Evolutionary conservation across 92 coral and sea anemone genomes (phyloP), one percentile per base, ranked within the genome.

Genomic region (Desmophyllum pertusum): DNA sequence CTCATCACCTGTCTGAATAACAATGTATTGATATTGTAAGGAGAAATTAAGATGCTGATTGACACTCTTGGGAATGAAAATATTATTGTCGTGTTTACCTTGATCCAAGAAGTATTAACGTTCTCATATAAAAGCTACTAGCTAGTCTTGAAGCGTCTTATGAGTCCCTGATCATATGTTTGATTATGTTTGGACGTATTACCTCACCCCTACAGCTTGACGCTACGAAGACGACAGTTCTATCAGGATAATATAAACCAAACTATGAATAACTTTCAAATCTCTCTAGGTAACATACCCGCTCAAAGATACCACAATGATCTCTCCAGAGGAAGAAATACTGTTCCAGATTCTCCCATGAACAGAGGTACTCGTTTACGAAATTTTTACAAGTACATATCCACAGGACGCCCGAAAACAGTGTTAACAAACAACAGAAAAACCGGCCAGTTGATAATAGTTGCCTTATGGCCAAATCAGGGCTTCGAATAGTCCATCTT

Each of bases 291-390:
- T 84, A 15, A 82, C 87, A 6, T 84, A 84, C 51, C 82, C 81
- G 9, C 53, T 74, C 5, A 84, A 75, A 46, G 81, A 75, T 43
- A 14, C 75, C 0, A 18, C 65, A 76, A 19, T 61, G 48, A 63
- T 50, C 36, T n/a, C 82, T 9, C 75, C 66, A 45, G 81, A 95
- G 70, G 95, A 95, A 59, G 93, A 93, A 84, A 68, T n/a, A 91
- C 88, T 29, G 93, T 95, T 0, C 98, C 98, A 48, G 98, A 95
- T 61, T 95, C 98, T 9, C 98, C 98, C 2, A 93, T 93, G 97
- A 93, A 94, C 66, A 84, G 98, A 86, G 98, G 98, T 93, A 85
- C 38, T 64, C n/a, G n/a, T n/a, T n/a, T n/a, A n/a, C n/a, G n/a
- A n/a, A n/a, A n/a, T n/a, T n/a, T 59, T 2, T 9, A 27, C 29